Evolutionary conservation across 2,113 vertebrate species (phyloP), one percentile per base, ranked within the genome.

Genomic region (Zeus faber): DNA sequence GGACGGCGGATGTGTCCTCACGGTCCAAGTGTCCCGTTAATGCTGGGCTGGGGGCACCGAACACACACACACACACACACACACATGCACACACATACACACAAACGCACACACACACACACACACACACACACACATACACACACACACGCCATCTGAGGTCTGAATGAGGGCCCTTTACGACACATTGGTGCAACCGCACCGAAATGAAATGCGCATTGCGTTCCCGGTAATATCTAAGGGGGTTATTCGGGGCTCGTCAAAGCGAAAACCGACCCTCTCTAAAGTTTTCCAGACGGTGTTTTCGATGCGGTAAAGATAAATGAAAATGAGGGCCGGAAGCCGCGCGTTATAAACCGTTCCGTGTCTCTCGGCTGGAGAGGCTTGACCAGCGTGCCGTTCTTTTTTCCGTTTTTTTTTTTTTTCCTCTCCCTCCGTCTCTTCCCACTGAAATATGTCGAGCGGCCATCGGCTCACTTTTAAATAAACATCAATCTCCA

Each of bases 401-500:
- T n/a, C n/a, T n/a, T n/a, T n/a, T n/a, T n/a, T n/a, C n/a, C n/a
- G n/a, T n/a, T n/a, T 89, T 85, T 81, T 70, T 70, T 56, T 45
- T 76, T 79, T 74, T 79, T 84, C 88, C 83, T 77, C 66, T 73
- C 67, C 73, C 76, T 39, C 56, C 77, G 61, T 71, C 65, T 76
- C 81, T 81, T 66, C 75, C 72, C 77, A 80, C 85, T 88, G 82
- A 87, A 87, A 86, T 89, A 87, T 87, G 87, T 80, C 73, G 47
- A 63, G 29, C 52, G 44, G 68, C 58, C 53, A 35, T 75, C 25
- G 14, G 49, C 51, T 41, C 54, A 53, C 65, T 77, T 83, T 74
- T 87, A 86, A 88, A 88, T 88, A 89, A 89, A 88, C 87, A 89
- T 89, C 83, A 84, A 85, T 89, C 87, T 88, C 71, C 6, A 18